Conservation (phyloP, 1,140 invertebrate species). For the Doryteuthis pealeii region DNA sequence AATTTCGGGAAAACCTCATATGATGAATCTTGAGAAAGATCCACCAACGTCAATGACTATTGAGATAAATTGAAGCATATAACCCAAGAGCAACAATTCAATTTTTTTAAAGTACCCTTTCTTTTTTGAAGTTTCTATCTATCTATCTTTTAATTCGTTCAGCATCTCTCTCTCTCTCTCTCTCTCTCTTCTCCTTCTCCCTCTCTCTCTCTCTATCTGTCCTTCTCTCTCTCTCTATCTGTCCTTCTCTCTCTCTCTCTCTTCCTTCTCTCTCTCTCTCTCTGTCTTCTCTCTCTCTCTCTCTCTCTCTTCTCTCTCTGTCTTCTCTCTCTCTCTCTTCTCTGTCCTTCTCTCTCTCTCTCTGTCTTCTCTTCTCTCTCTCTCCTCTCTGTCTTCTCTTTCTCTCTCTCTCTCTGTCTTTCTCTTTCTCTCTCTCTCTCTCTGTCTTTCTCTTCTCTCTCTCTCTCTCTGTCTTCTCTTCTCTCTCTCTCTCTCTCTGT, state of each 20-base stretch:
- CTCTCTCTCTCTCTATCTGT: no score
- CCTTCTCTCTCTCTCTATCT: no score
- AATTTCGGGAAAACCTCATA: no score
- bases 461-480: not conserved
- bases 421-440: constrained; percentile 1
- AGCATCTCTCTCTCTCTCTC: not conserved
- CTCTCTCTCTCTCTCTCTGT: constrained; percentile 6
- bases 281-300: not conserved
- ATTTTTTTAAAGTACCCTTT: no score
- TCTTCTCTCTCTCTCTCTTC: constrained; percentile 5
- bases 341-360: not conserved
- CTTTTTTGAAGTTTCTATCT: no score
- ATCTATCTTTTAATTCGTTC: no score
- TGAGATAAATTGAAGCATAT: no score
- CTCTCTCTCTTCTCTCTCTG: constrained; percentile 8
- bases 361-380: not conserved
- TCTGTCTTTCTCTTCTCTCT: not conserved
- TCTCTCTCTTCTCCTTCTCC: not conserved
- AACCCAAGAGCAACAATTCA: no score
- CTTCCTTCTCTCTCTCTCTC: not conserved
- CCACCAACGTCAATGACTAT: no score
- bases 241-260: no score
- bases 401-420: not conserved
- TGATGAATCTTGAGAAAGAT: no score
- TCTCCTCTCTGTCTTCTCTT: not conserved